Percentiles rank a stretch among this genome's conserved stretches.
Evolutionary conservation across 1,140 invertebrate species (phyloP).

Genomic region (Cherax quadricarinatus): DNA sequence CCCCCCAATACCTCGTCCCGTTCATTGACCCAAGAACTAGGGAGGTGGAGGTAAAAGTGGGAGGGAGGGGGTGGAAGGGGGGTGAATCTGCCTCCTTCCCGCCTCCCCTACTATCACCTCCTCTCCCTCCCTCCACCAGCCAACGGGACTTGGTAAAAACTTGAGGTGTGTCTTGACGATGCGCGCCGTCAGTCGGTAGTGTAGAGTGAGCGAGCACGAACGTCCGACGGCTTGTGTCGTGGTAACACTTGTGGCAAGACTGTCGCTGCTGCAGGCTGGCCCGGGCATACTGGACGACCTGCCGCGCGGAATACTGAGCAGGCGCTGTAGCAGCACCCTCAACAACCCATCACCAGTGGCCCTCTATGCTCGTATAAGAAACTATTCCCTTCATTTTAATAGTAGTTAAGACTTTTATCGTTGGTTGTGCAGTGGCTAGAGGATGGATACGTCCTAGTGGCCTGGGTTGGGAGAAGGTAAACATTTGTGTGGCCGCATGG

Average conservation of each 20-base stretch:
- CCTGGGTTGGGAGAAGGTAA: not conserved
- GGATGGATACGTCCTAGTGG: slow-evolving; percentile 1
- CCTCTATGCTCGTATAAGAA: not conserved
- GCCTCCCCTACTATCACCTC: not conserved
- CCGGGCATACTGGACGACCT: not conserved
- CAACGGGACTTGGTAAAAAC: slow-evolving; percentile 69
- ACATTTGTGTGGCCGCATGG: not conserved
- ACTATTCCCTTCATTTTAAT: not conserved
- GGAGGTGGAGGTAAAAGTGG: slow-evolving; percentile 16
- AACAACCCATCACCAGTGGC: not conserved
- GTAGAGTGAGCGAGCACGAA: slow-evolving; percentile 25
- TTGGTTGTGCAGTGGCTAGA: not conserved
- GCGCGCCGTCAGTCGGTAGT: slow-evolving; percentile 29
- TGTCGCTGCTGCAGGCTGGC: not conserved
- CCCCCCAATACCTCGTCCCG: not conserved
- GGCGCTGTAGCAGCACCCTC: slow-evolving; percentile 21
- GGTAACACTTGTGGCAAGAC: not conserved
- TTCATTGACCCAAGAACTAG: slow-evolving; percentile 35
- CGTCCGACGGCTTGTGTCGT: not conserved
- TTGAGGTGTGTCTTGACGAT: slow-evolving; percentile 39
- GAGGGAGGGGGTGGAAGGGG: not conserved
- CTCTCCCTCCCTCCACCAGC: slow-evolving; percentile 9
- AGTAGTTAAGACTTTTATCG: not conserved
- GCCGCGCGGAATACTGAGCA: slow-evolving; percentile 38
- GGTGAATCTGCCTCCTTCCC: slow-evolving; percentile 45